These are phyloP conservation scores for Drosophila birchii DNA, from an alignment of 2,888 invertebrate genomes.

Conservation along the genomic window DNA sequence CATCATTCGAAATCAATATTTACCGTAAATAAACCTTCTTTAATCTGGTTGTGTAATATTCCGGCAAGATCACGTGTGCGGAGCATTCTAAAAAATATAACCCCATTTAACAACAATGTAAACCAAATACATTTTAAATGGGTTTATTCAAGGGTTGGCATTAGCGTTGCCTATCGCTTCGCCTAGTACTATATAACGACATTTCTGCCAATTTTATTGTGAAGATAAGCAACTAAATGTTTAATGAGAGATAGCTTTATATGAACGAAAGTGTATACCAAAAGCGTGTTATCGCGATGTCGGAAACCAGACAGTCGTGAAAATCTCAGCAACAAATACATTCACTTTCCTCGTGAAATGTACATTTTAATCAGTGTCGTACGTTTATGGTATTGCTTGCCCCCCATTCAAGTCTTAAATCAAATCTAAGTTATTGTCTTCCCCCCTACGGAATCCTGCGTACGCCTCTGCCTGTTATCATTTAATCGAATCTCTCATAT, in stretches of 20 bases:
- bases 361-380: constrained; percentile 2
- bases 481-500: constrained; percentile 53
- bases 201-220: constrained; percentile 42
- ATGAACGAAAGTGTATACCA: neutral
- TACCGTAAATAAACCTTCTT: neutral
- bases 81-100: neutral
- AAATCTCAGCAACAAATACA: constrained; percentile 22
- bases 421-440: neutral
- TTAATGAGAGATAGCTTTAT: neutral
- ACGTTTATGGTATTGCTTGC: neutral
- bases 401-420: neutral
- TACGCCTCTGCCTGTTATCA: neutral
- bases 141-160: constrained; percentile 1
- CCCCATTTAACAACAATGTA: constrained; percentile 1
- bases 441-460: neutral
- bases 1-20: neutral
- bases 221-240: constrained; percentile 37
- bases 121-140: neutral
- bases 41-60: neutral
- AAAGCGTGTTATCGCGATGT: constrained; percentile 12
- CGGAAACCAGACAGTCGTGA: constrained; percentile 20
- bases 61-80: constrained; percentile 5
- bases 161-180: constrained; percentile 17
- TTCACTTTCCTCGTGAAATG: constrained; percentile 8
- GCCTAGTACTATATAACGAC: constrained; percentile 11